Conservation (phyloP, 1,140 invertebrate genomes). For the Archegozetes longisetosus region DNA sequence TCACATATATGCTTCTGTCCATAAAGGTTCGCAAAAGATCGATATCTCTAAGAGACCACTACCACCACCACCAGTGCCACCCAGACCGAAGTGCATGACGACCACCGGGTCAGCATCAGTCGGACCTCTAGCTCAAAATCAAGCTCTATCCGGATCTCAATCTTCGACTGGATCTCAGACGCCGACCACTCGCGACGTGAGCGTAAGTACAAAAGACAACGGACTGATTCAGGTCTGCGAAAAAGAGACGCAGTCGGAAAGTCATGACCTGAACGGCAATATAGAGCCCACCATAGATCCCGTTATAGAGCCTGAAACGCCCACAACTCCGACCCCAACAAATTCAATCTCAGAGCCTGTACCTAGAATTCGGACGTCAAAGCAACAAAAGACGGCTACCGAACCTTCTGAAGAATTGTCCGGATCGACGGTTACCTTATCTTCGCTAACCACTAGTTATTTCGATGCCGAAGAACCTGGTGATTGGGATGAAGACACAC, state of each 20-base stretch:
- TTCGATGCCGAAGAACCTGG: not conserved
- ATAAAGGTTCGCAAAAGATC: not conserved
- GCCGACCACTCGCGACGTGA: not conserved
- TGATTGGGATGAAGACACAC: conserved; percentile 11
- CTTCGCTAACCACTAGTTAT: not conserved
- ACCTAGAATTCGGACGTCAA: too few species aligned
- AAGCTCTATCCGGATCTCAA: too few species aligned
- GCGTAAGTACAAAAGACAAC: conserved; percentile 1
- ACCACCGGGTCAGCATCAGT: too few species aligned
- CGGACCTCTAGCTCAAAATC: too few species aligned
- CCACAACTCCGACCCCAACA: not conserved
- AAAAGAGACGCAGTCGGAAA: not conserved
- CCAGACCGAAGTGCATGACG: not conserved
- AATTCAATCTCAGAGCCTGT: not conserved
- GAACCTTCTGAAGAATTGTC: not conserved
- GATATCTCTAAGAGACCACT: not conserved
- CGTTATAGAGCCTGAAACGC: not conserved
- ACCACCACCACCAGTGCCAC: conserved; percentile 10
- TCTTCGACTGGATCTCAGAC: too few species aligned
- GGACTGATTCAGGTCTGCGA: not conserved
- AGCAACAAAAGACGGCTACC: too few species aligned
- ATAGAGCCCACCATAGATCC: not conserved
- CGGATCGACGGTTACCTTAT: not conserved
- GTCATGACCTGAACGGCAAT: too few species aligned
- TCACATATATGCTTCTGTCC: not conserved